Percentiles rank a stretch among this genome's conserved stretches.
These are phyloP conservation scores for Dichetophora obliterata DNA, from an alignment of 2,888 invertebrate species.

Conservation along the genomic window DNA sequence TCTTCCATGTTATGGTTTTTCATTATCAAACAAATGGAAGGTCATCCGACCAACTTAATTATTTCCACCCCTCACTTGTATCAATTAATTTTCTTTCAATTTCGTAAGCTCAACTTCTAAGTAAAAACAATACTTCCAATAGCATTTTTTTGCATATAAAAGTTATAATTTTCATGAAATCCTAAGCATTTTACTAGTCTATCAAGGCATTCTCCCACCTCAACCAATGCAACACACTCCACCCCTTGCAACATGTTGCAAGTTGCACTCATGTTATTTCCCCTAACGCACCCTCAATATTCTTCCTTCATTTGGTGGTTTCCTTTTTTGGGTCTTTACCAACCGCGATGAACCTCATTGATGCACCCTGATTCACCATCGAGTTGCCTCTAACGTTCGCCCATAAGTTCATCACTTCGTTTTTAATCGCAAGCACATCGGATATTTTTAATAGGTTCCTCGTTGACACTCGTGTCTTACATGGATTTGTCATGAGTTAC, in stretches of 20 bases:
- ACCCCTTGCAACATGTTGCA: constrained; percentile 63
- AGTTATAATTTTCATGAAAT: too few relatives aligned
- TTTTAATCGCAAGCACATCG: neutral
- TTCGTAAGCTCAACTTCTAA: too few relatives aligned
- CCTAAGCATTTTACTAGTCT: too few relatives aligned
- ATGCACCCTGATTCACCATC: constrained; percentile 23
- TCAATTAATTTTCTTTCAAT: too few relatives aligned
- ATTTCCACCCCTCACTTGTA: too few relatives aligned
- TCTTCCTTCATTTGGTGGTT: neutral
- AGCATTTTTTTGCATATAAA: too few relatives aligned
- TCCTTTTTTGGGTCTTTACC: constrained; percentile 42
- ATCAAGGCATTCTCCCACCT: too few relatives aligned
- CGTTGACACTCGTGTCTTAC: constrained; percentile 34
- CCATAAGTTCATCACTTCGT: neutral
- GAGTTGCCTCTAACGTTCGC: constrained; percentile 29
- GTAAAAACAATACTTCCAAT: too few relatives aligned
- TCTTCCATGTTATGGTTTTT: too few relatives aligned
- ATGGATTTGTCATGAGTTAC: constrained; percentile 39
- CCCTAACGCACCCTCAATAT: constrained; percentile 47
- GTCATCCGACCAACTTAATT: too few relatives aligned
- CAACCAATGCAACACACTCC: constrained; percentile 49
- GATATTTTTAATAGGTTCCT: constrained; percentile 25
- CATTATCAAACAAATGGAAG: too few relatives aligned
- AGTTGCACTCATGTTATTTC: constrained; percentile 54
- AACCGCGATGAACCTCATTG: constrained; percentile 18